Percentiles rank a stretch among this genome's conserved stretches.
phyloP scores from a whole-genome alignment of 2,113 vertebrate genomes.

The Tamias sibiricus region DNA sequence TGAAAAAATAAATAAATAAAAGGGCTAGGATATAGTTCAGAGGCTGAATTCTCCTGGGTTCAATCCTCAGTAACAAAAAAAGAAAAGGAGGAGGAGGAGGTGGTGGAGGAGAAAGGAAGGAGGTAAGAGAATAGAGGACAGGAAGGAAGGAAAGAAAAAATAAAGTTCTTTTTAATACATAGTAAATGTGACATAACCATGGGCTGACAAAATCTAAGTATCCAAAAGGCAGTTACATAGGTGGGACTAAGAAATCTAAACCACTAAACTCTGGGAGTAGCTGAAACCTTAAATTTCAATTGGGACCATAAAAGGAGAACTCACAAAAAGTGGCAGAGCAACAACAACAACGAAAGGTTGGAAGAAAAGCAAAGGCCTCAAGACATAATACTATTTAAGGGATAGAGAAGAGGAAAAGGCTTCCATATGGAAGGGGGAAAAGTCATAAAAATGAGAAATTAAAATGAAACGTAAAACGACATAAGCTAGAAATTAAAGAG shows the following conservation, averaged over 20 bases:
- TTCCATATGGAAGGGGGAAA: neutral
- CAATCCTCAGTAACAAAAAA: too few relatives aligned
- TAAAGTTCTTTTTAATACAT: slow-evolving; percentile 12
- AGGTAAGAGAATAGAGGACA: too few relatives aligned
- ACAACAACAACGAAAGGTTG: neutral
- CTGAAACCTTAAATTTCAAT: slow-evolving; percentile 17
- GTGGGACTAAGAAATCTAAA: neutral
- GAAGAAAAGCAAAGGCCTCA: neutral
- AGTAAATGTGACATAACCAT: neutral
- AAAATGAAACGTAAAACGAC: slow-evolving; percentile 34
- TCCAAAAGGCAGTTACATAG: neutral
- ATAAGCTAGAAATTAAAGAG: slow-evolving; percentile 12
- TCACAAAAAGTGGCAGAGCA: neutral
- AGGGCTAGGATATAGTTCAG: neutral
- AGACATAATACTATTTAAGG: slow-evolving; percentile 18
- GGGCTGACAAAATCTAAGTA: neutral
- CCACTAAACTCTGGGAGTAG: neutral
- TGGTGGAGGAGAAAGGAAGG: too few relatives aligned
- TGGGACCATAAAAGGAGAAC: neutral
- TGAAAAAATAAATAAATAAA: too few relatives aligned
- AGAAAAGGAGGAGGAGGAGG: too few relatives aligned
- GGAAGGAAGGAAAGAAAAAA: neutral
- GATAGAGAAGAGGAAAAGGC: neutral
- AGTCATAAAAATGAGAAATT: slow-evolving; percentile 46
- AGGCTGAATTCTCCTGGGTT: too few relatives aligned